A percentile compares a stretch with the other conserved stretches of the same genome.
Evolutionary conservation across 2,113 vertebrate species (phyloP).

Genomic region (Pungitius pungitius): DNA sequence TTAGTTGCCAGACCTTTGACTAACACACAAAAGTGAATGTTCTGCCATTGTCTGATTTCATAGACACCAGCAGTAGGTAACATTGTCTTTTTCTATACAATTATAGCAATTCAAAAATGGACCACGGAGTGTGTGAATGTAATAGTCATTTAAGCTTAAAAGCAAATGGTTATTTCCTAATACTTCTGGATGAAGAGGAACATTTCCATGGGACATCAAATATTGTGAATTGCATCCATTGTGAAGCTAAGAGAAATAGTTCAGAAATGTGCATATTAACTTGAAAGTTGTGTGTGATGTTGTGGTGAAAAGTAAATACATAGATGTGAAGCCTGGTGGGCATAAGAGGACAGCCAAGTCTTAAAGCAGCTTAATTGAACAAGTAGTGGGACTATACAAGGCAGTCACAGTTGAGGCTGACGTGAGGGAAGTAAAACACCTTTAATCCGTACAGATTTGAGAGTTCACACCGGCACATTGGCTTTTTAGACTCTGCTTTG

Average conservation of each 20-base stretch:
- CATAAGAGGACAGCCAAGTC: slow-evolving; percentile 8
- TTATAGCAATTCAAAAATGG: not conserved
- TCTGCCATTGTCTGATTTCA: not conserved
- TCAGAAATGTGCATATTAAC: not conserved
- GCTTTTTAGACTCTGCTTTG: slow-evolving; percentile 31
- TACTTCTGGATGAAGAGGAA: not conserved
- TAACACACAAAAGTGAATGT: not conserved
- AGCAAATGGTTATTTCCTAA: not conserved
- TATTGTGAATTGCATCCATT: not conserved
- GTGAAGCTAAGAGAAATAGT: not conserved
- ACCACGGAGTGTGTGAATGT: not conserved
- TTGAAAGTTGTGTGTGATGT: too few relatives aligned
- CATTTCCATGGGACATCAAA: not conserved
- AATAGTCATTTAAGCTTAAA: not conserved
- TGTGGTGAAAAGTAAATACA: not conserved
- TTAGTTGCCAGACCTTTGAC: slow-evolving; percentile 13
- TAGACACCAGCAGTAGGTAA: not conserved
- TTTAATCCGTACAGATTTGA: slow-evolving; percentile 55
- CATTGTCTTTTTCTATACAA: not conserved
- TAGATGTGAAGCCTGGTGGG: not conserved
- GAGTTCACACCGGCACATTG: slow-evolving; percentile 39
- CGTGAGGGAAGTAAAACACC: slow-evolving; percentile 34
- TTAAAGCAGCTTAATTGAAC: slow-evolving; percentile 47
- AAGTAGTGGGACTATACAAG: slow-evolving; percentile 1
- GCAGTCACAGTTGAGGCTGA: slow-evolving; percentile 11